Percentiles rank a stretch among this genome's conserved stretches.
phyloP scores from a whole-genome alignment of 1,140 invertebrate genomes.

The Trachelipus rathkii region DNA sequence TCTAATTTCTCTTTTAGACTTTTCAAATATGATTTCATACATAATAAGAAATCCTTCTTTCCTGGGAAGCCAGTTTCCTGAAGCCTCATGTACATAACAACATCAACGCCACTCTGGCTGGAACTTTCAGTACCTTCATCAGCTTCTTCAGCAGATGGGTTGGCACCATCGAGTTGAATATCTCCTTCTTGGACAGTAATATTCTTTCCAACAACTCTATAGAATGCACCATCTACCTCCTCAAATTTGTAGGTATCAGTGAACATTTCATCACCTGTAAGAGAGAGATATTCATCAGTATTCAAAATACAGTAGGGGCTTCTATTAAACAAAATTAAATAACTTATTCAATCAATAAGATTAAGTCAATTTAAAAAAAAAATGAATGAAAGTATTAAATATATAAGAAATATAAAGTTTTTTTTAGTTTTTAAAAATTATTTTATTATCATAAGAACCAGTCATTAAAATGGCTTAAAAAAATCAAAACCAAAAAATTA shows the following conservation, averaged over 20 bases:
- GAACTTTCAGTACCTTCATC: conserved; percentile 75
- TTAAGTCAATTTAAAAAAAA: too few species aligned
- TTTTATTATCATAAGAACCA: too few species aligned
- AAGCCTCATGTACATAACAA: conserved; percentile 87
- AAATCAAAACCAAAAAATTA: too few species aligned
- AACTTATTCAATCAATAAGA: too few species aligned
- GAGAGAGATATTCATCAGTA: too few species aligned
- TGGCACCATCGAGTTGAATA: conserved; percentile 75
- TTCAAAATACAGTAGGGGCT: too few species aligned
- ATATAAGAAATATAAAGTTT: too few species aligned
- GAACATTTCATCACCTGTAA: conserved; percentile 93
- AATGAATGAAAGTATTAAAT: too few species aligned
- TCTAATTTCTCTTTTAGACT: conserved; percentile 76
- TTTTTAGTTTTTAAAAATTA: too few species aligned
- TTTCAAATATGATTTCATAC: conserved; percentile 96
- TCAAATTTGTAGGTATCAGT: conserved; percentile 95
- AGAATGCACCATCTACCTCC: conserved; percentile 85
- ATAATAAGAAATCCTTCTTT: conserved; percentile 71
- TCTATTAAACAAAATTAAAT: too few species aligned
- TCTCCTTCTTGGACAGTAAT: conserved; percentile 63
- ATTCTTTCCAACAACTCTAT: conserved; percentile 84
- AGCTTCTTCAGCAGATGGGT: conserved; percentile 86
- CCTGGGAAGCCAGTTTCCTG: conserved; percentile 66
- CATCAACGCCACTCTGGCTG: conserved; percentile 78
- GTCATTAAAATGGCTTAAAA: too few species aligned